Evolutionary conservation across 2,113 vertebrate genomes (phyloP).

Genomic region (Nannospalax galili): DNA sequence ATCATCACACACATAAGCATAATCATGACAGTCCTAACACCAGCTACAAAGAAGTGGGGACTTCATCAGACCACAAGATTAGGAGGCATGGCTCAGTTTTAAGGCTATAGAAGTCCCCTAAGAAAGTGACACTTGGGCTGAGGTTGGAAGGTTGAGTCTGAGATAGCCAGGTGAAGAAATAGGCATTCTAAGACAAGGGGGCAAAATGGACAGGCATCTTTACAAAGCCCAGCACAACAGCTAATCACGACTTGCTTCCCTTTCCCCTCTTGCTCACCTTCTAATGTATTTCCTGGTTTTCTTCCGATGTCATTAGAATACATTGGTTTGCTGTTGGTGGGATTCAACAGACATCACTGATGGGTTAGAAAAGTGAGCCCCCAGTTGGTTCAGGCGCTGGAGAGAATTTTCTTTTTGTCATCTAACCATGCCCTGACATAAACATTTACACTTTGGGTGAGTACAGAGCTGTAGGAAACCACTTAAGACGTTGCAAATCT

Average conservation of each 20-base stretch:
- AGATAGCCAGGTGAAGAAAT: not conserved
- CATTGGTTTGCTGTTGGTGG: not conserved
- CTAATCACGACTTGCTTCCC: fast-evolving
- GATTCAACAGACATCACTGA: not conserved
- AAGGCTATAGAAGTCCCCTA: not conserved
- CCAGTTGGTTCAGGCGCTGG: fast-evolving
- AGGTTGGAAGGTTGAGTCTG: not conserved
- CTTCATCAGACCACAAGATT: not conserved
- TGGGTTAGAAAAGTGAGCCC: not conserved
- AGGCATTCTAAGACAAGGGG: not conserved
- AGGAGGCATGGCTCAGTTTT: not conserved
- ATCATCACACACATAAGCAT: not conserved
- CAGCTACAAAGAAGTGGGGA: not conserved
- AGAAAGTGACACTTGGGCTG: not conserved
- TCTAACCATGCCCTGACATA: not conserved
- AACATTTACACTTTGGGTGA: not conserved
- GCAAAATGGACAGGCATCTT: fast-evolving
- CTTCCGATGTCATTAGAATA: not conserved
- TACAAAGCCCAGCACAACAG: not conserved
- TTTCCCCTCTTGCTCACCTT: not conserved
- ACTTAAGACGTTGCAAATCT: not conserved
- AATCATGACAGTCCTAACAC: not conserved
- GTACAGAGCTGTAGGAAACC: not conserved
- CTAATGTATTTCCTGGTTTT: not conserved
- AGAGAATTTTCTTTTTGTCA: not conserved